Conservation (phyloP, 2,797 vertebrate species). For the Lycodopsis pacificus region DNA sequence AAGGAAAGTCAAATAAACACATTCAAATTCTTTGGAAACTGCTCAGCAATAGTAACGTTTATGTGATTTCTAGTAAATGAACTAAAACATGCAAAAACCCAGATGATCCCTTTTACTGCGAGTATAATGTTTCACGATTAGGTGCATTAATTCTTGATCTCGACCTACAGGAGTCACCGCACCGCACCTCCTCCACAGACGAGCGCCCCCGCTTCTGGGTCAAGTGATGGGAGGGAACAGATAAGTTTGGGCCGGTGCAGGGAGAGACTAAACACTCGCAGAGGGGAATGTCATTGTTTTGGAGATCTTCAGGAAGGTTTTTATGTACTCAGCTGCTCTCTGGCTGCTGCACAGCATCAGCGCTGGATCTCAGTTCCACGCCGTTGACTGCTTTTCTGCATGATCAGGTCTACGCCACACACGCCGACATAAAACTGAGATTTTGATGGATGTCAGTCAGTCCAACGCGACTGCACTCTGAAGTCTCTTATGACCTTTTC, state of each 20-base stretch:
- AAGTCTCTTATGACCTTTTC: not conserved
- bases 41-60: slow-evolving; percentile 31
- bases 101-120: slow-evolving; percentile 37
- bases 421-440: slow-evolving; percentile 9
- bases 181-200: slow-evolving; percentile 73
- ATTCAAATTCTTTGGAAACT: slow-evolving; percentile 36
- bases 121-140: slow-evolving; percentile 30
- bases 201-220: slow-evolving; percentile 87
- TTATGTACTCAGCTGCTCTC: slow-evolving; percentile 95
- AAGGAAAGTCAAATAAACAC: slow-evolving; percentile 18
- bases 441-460: slow-evolving; percentile 28
- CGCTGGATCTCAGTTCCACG: slow-evolving; percentile 87
- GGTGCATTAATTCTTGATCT: slow-evolving; percentile 17
- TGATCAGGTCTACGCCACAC: slow-evolving; percentile 82
- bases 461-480: not conserved
- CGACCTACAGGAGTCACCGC: slow-evolving; percentile 18
- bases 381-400: slow-evolving; percentile 85
- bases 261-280: slow-evolving; percentile 96
- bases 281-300: slow-evolving; percentile 94
- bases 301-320: slow-evolving; percentile 87
- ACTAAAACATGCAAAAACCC: slow-evolving; percentile 32
- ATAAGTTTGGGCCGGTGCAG: slow-evolving; percentile 85
- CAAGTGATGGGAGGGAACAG: slow-evolving; percentile 91
- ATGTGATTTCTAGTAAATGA: slow-evolving; percentile 41
- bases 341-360: slow-evolving; percentile 73